A percentile compares a stretch with the other conserved stretches of the same genome.
Conservation (phyloP, 2,113 vertebrate species). For the Stegostoma tigrinum region DNA sequence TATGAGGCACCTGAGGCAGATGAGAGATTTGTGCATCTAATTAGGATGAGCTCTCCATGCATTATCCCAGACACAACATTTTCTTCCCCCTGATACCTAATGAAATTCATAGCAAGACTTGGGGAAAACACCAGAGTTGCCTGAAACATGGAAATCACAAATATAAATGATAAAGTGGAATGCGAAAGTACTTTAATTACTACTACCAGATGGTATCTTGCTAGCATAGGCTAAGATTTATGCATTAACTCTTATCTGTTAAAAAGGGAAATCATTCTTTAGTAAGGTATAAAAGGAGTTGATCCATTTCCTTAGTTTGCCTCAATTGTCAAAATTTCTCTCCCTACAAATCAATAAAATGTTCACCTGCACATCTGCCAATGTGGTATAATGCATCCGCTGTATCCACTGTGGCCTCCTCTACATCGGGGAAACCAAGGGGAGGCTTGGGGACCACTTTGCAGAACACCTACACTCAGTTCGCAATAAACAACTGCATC, state of each 20-base stretch:
- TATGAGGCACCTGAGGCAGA: too few relatives aligned
- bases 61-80: neutral
- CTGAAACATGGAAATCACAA: neutral
- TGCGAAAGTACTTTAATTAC: neutral
- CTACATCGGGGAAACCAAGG: too few relatives aligned
- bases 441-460: too few relatives aligned
- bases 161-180: neutral
- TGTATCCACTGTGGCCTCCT: too few relatives aligned
- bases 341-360: neutral
- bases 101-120: neutral
- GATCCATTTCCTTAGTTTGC: neutral
- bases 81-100: neutral
- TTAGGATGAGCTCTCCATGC: neutral
- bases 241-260: too few relatives aligned
- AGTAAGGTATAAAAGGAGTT: neutral
- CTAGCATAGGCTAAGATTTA: too few relatives aligned
- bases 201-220: neutral
- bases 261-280: neutral
- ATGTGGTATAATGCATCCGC: too few relatives aligned
- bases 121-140: neutral
- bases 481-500: too few relatives aligned
- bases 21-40: neutral
- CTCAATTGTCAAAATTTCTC: neutral
- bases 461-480: too few relatives aligned
- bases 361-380: too few relatives aligned